Base-by-base conservation (phyloP, 2,888 invertebrate genomes). In the Nemotelus nigrinus region DNA sequence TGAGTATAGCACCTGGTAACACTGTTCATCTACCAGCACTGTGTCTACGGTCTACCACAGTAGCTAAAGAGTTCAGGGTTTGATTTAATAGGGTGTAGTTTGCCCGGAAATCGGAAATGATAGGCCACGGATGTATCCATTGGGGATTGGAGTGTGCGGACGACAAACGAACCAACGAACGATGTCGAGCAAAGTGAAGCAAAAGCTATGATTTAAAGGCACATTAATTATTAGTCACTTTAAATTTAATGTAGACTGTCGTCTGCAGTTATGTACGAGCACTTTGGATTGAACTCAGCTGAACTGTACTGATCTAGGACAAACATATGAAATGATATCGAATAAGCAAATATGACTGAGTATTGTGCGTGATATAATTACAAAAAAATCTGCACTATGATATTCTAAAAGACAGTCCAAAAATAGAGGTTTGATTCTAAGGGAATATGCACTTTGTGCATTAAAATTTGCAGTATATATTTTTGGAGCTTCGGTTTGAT, bases 101-200 rank as follows among this genome's bases (percentile, higher is more conserved):
- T 53, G 5, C 41, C 60, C 74, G 74, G 74, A 74, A 60, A 55
- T 71, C 55, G 43, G 55, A 10, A 71, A 74, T 63, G 53, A 58
- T 72, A 41, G 74, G 60, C 63, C 48, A 74, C 60, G 74, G 39
- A 60, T 10, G 60, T 41, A 47, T 74, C 41, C 48, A 44, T 60
- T 60, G 74, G 39, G 60, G 25, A 47, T 7, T 25, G 25, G 25
- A 25, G 25, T 25, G 25, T 25, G 25, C 25, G 25, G 58, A 10
- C n/a, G 58, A 25, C 25, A 25, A 25, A 25, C 25, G 25, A 25
- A 25, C 25, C 25, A 25, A 25, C 25, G 25, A 25, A 25, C 41
- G 60, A 41, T 57, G 57, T 57, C 3, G n/a, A 57, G 8, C 50
- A 10, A 55, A 55, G 6, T 50, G 7, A 43, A 10, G 2, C 58